Base-by-base conservation (phyloP, 2,888 invertebrate species). In the Cancer borealis region DNA sequence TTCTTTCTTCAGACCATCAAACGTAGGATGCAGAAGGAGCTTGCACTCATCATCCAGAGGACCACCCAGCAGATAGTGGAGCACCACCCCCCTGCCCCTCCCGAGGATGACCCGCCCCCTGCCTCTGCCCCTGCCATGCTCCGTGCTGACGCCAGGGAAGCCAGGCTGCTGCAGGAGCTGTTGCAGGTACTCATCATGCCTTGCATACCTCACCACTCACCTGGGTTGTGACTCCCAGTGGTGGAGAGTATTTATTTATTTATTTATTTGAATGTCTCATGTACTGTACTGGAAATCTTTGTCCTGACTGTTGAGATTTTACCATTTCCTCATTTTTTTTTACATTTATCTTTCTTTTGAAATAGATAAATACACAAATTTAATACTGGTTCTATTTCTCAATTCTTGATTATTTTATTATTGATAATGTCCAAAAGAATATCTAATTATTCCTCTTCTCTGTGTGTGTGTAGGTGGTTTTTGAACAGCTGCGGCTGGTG, bases 401-500 rank as follows among this genome's bases (percentile, higher is more conserved):
- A 39, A 39, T 39, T 39, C 39, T 39, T 39, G 2, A 39, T 39
- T 39, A 39, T 39, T 39, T 39, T 39, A 60, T 60, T 21, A 60
- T 21, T 60, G 21, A 17, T 60, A 60, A 60, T 60, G 21, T 60
- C 21, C 60, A 60, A 17, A 60, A 3, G 17, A 60, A 60, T 79
- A n/a, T 73, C 91, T 17, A 47, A 30, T 91, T 21, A 21, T 21
- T 60, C 21, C 21, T 17, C 54, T 54, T 60, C 21, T 60, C 1
- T 73, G 73, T 73, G 73, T 73, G n/a, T 73, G 8, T 26, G 39
- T 97, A 98, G 96, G 97, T 98, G 3, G 97, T 99, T 66, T 98
- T 98, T 96, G 98, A 98, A 96, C 98, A 99, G 96, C 98, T 99
- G 97, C 97, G 98, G 95, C 97, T 98, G 87, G 98, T 99, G 73